Evolutionary conservation across 2,888 invertebrate species (phyloP).

Genomic region (Unio pictorum): DNA sequence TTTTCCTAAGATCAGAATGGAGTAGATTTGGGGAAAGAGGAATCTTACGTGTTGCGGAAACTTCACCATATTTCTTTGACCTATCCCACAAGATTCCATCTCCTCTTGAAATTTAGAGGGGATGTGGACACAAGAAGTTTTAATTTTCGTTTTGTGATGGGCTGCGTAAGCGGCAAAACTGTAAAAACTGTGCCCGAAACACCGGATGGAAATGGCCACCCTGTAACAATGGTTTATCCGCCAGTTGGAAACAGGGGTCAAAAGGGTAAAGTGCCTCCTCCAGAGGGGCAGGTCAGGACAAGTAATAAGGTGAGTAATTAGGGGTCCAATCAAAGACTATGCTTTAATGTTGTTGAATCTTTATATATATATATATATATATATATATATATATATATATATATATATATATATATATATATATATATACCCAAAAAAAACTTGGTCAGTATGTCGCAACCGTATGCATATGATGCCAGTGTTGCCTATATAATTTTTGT

Average conservation of each 20-base stretch:
- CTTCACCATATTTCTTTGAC: slow-evolving; percentile 1
- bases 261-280: slow-evolving; percentile 36
- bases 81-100: not conserved
- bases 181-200: slow-evolving; percentile 68
- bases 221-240: slow-evolving; percentile 59
- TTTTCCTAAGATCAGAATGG: too few species aligned
- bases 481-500: too few species aligned
- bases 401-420: too few species aligned
- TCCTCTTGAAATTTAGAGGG: slow-evolving; percentile 6
- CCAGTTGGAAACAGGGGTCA: slow-evolving; percentile 38
- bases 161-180: slow-evolving; percentile 67
- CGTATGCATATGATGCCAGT: too few species aligned
- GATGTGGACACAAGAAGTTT: slow-evolving; percentile 49
- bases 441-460: too few species aligned
- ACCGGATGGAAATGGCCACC: slow-evolving; percentile 53
- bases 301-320: slow-evolving; percentile 46
- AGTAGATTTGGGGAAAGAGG: too few species aligned
- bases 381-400: too few species aligned
- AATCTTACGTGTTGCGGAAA: not conserved
- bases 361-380: too few species aligned
- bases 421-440: too few species aligned
- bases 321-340: too few species aligned
- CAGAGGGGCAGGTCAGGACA: slow-evolving; percentile 47
- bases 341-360: too few species aligned
- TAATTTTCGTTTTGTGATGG: slow-evolving; percentile 62